A percentile compares a stretch with the other conserved stretches of the same genome.
These are phyloP conservation scores for Nothobranchius kuhntae DNA, from an alignment of 2,113 vertebrate genomes.

Conservation along the genomic window DNA sequence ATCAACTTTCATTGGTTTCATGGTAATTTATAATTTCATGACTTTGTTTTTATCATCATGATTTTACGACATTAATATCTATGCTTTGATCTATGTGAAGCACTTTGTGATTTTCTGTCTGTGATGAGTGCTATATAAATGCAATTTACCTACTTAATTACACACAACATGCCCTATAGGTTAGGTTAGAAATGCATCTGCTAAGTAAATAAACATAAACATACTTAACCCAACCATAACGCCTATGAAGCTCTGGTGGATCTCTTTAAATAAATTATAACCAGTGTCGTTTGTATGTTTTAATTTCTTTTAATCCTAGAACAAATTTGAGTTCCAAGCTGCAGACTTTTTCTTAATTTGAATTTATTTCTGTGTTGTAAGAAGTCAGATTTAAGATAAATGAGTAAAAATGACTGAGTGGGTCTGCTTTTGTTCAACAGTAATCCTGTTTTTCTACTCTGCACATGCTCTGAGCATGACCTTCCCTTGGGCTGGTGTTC, in stretches of 20 bases:
- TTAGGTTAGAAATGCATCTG: too few relatives aligned
- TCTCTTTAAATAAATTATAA: not conserved
- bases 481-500: constrained; percentile 42
- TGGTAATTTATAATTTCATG: too few relatives aligned
- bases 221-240: not conserved
- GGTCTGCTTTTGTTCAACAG: not conserved
- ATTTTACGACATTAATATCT: too few relatives aligned
- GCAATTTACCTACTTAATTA: too few relatives aligned
- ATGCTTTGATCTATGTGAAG: too few relatives aligned
- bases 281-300: not conserved
- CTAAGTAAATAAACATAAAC: too few relatives aligned
- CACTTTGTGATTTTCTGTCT: too few relatives aligned
- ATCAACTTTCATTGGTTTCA: too few relatives aligned
- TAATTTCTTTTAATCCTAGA: not conserved
- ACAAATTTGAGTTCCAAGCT: not conserved
- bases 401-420: not conserved
- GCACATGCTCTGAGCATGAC: constrained; percentile 2
- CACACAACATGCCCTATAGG: too few relatives aligned
- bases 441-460: not conserved
- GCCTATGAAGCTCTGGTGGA: not conserved
- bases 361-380: not conserved
- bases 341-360: not conserved
- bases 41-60: too few relatives aligned
- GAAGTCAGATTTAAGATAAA: not conserved
- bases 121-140: too few relatives aligned